Percentiles rank a stretch among this genome's conserved stretches.
Conservation (phyloP, 2,113 vertebrate species). For the Tylochromis polylepis region DNA sequence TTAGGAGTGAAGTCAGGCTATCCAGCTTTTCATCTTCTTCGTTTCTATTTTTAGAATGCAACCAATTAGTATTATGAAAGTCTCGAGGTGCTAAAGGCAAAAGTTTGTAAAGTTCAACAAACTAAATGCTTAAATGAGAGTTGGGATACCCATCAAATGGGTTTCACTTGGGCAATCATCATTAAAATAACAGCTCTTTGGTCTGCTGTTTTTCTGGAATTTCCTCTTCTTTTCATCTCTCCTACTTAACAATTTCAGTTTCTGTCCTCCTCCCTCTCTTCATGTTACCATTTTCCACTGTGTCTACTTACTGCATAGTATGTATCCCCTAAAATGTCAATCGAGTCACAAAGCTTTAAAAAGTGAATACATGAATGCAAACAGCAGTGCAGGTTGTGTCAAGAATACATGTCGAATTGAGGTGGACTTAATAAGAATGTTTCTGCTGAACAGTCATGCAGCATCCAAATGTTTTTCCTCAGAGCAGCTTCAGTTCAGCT, state of each 20-base stretch:
- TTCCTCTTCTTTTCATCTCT: slow-evolving; percentile 24
- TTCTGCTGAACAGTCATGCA: background rate
- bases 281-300: background rate
- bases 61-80: background rate
- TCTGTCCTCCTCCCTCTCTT: background rate
- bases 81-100: background rate
- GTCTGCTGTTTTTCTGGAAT: slow-evolving; percentile 16
- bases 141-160: background rate
- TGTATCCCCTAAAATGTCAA: background rate
- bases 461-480: background rate
- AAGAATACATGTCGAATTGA: background rate
- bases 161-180: background rate
- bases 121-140: background rate
- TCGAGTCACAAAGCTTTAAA: background rate
- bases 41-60: background rate
- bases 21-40: background rate
- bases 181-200: background rate
- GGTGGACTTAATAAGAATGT: background rate
- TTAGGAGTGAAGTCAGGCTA: background rate
- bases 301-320: background rate
- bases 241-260: background rate
- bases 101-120: background rate
- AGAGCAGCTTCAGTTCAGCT: background rate
- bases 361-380: background rate
- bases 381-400: background rate